Evolutionary conservation across 2,113 vertebrate species (phyloP), one percentile per base, ranked within the genome.

Genomic region (Xenopus laevis): DNA sequence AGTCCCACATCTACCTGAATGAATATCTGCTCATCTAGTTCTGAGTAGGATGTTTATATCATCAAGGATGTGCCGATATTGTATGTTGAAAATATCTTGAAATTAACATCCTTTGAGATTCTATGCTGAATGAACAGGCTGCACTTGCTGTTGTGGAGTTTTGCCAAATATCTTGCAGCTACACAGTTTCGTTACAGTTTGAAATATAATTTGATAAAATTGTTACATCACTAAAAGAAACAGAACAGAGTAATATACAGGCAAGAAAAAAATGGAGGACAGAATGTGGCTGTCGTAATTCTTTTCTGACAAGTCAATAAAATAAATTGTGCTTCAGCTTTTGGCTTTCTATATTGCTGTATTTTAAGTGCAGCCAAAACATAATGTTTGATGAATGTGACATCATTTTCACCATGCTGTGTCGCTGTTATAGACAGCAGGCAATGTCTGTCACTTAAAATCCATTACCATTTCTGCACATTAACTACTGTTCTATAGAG

Each of bases 401-500:
- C 47, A 50, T 78, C 71, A 74, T 83, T 82, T 81, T 78, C 62
- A 73, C 27, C 65, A 79, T 77, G 21, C 72, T 80, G 17, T 58
- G 79, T 66, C 63, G 55, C 3, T 0, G 70, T 79, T 82, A 62
- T 68, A 83, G 55, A 63, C 72, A 83, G 46, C 71, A 64, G 71
- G 65, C 60, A 78, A n/a, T 13, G 13, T 59, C 44, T 74, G 23
- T 78, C 72, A 81, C 68, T 71, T 67, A 72, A 71, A 81, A 77
- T 33, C 55, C 80, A 82, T 82, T 80, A 78, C 65, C 45, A 59
- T 58, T 74, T 81, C 47, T 82, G 65, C 79, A 79, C 79, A 81
- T 80, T 80, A 81, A 83, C 85, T 82, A 78, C 73, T 81, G 58
- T 13, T 78, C 76, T 78, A 47, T 71, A 73, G 59, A 60, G 78